Evolutionary conservation across 1,140 invertebrate genomes (phyloP).

Genomic region (Danaus melanippus): DNA sequence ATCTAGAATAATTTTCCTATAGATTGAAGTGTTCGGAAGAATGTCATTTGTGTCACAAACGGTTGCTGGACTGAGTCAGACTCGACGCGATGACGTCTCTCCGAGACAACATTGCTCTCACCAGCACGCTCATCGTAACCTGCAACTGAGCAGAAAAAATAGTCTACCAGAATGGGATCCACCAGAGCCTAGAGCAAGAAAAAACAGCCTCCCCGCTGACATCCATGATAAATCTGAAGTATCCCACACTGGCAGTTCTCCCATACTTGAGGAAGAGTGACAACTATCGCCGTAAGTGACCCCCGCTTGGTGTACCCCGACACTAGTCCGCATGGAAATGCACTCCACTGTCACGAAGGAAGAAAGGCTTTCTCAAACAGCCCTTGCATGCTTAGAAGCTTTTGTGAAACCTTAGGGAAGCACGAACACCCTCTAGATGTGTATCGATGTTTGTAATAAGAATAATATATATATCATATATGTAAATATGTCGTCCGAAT

Average conservation of each 20-base stretch:
- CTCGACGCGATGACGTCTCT: constrained; percentile 44
- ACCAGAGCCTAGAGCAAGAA: constrained; percentile 53
- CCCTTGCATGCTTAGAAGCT: constrained; percentile 69
- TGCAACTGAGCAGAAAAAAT: constrained; percentile 56
- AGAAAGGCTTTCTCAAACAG: constrained; percentile 55
- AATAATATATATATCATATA: too few species aligned
- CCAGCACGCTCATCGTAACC: constrained; percentile 51
- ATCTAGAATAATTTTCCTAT: constrained; percentile 9
- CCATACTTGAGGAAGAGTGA: constrained; percentile 57
- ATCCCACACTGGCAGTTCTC: constrained; percentile 29
- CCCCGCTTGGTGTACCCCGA: constrained; percentile 51
- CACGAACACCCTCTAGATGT: constrained; percentile 60
- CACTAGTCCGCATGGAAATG: constrained; percentile 61
- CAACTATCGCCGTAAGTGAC: constrained; percentile 59
- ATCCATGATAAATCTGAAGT: constrained; percentile 47
- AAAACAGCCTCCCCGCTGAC: constrained; percentile 64
- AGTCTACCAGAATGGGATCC: constrained; percentile 64
- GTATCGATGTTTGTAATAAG: constrained; percentile 36
- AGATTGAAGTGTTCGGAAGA: constrained; percentile 16
- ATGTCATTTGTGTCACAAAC: constrained; percentile 68
- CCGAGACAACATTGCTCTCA: constrained; percentile 62
- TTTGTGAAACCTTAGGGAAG: constrained; percentile 57
- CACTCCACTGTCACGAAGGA: constrained; percentile 46
- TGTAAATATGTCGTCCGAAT: too few species aligned
- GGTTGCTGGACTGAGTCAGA: constrained; percentile 55